Base-by-base conservation (phyloP, 2,113 vertebrate species). In the Pristiophorus japonicus region DNA sequence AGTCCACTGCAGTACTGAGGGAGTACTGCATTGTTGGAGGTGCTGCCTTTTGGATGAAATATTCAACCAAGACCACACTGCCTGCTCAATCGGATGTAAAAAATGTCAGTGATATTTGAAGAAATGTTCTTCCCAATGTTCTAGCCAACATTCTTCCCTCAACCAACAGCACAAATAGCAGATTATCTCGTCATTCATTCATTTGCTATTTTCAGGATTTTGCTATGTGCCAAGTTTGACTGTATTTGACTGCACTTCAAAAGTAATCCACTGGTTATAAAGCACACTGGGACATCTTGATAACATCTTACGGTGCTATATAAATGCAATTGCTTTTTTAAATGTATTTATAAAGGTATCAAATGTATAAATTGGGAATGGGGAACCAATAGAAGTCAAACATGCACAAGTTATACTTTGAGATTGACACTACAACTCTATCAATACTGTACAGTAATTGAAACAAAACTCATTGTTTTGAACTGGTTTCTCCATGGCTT, bases 231-330 rank as follows among this genome's bases (percentile, higher is more conserved):
- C 70, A n/a, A 7, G n/a, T n/a, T 91, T 62, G 59, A 7, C n/a
- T 42, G 5, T 20, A 18, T 91, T 87, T 51, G 5, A 87, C 12
- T 91, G 59, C 34, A 63, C 6, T 91, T 63, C 34, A 34, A 62
- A 91, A 91, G 88, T 30, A 91, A 62, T 91, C 88, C 34, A 88
- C 45, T 88, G 18, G 22, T 88, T 88, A 88, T 75, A 75, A 7
- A 10, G 27, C 10, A 30, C 27, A 75, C 20, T 70, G 27, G 67
- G 67, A 70, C 2, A 24, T 70, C 4, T 20, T 24, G 67, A 70
- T 22, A 24, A 27, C 67, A 70, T 70, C 66, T 12, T 67, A 70
- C 27, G 0, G 67, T 70, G 59, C 59, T 70, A 81, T 81, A 16
- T 38, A 81, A 81, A 20, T 42, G 75, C 38, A 81, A 81, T 11